Conservation (phyloP, 2,888 invertebrate genomes). For the Cryptosula pallasiana region DNA sequence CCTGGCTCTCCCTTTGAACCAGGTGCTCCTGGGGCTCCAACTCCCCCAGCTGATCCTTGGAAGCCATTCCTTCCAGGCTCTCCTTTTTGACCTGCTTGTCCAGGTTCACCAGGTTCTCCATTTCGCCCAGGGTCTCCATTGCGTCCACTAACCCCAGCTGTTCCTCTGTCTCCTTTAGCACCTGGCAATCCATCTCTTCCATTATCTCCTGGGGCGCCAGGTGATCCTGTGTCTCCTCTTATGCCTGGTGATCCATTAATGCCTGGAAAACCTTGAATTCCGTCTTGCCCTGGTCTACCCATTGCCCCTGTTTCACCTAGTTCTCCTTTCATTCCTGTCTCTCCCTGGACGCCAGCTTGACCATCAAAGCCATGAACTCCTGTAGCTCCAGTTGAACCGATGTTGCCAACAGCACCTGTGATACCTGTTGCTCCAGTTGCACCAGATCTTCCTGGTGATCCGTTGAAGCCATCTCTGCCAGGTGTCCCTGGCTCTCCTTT, state of each 20-base stretch:
- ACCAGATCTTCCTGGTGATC: not conserved
- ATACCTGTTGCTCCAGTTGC: conserved; percentile 6
- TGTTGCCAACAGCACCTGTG: too few relatives aligned
- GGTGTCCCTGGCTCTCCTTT: not conserved
- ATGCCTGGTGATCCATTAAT: not conserved
- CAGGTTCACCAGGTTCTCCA: not conserved
- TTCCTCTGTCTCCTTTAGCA: too few relatives aligned
- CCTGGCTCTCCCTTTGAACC: conserved; percentile 23
- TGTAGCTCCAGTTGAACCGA: not conserved
- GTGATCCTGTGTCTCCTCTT: not conserved
- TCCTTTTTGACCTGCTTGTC: conserved; percentile 9
- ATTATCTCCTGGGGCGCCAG: too few relatives aligned
- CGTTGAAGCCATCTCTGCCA: not conserved
- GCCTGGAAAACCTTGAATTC: too few relatives aligned
- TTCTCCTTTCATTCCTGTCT: too few relatives aligned
- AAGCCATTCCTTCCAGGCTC: not conserved
- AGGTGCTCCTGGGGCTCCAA: not conserved
- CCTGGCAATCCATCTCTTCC: too few relatives aligned
- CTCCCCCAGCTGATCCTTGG: not conserved
- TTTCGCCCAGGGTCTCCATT: conserved; percentile 2
- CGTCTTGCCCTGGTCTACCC: too few relatives aligned
- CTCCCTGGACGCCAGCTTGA: not conserved
- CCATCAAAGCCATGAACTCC: not conserved
- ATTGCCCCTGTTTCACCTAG: too few relatives aligned
- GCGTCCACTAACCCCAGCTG: too few relatives aligned